Evolutionary conservation across 2,888 invertebrate genomes (phyloP).

Genomic region (Pheosia gnoma): DNA sequence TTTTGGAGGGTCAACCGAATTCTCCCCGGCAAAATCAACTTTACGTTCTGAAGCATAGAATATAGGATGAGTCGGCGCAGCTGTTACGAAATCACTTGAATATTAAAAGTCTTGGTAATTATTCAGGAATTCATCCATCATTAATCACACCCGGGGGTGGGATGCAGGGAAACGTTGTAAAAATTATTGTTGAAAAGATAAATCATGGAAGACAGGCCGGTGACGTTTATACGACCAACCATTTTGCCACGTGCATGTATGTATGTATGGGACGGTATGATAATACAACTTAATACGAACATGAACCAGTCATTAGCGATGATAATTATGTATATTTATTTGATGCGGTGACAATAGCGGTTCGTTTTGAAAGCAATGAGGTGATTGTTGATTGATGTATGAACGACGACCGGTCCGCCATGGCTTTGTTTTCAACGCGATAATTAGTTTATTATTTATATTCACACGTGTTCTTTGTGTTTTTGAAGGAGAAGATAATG

Average conservation of each 20-base stretch:
- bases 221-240: constrained; percentile 72
- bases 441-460: constrained; percentile 4
- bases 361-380: constrained; percentile 8
- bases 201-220: constrained; percentile 75
- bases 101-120: constrained; percentile 85
- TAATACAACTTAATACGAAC: constrained; percentile 58
- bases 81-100: constrained; percentile 76
- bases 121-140: constrained; percentile 85
- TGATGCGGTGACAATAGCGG: constrained; percentile 38
- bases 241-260: constrained; percentile 44
- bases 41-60: constrained; percentile 44
- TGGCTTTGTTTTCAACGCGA: background rate
- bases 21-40: constrained; percentile 50
- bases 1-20: constrained; percentile 74
- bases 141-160: constrained; percentile 80
- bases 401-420: background rate
- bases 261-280: constrained; percentile 50
- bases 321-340: constrained; percentile 60
- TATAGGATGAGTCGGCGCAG: constrained; percentile 35
- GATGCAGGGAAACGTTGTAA: constrained; percentile 76
- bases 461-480: constrained; percentile 1
- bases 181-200: constrained; percentile 83
- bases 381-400: constrained; percentile 4
- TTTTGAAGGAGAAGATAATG: background rate
- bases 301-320: constrained; percentile 52